Conservation (phyloP, 30 jellyfish, hydroid and myxozoan species). For the Cassiopea andromeda region DNA sequence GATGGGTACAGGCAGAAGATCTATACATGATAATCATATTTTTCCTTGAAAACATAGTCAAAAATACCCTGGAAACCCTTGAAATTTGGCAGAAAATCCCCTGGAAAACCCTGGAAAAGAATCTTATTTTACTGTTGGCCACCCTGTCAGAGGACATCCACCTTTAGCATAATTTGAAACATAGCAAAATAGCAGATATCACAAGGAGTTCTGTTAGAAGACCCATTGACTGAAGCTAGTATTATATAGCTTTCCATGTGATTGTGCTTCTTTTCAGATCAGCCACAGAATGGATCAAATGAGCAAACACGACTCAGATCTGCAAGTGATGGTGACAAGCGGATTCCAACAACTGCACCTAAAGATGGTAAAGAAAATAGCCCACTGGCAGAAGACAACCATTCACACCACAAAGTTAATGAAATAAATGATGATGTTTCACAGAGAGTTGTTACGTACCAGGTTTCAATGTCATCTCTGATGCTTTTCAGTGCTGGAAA, state of each 20-base stretch:
- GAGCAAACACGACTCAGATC: slow-evolving; percentile 35
- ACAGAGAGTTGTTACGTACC: slow-evolving; percentile 82
- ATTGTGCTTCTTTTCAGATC: slow-evolving; percentile 4
- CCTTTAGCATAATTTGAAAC: no score
- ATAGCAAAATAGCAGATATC: no score
- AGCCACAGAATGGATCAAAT: slow-evolving; percentile 20
- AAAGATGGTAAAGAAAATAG: slow-evolving; percentile 14
- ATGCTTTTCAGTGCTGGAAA: slow-evolving; percentile 89
- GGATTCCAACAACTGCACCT: slow-evolving; percentile 32
- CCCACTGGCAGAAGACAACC: slow-evolving; percentile 18
- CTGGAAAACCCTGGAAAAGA: no score
- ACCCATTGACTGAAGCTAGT: no score
- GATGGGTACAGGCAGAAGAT: no score
- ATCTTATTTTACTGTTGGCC: no score
- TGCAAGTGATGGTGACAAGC: slow-evolving; percentile 89
- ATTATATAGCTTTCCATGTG: neutral
- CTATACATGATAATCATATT: no score
- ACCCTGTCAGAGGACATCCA: no score
- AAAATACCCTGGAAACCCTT: no score
- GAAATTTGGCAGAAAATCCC: no score
- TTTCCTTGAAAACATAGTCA: no score
- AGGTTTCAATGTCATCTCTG: slow-evolving; percentile 80
- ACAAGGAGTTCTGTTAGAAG: no score
- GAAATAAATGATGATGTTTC: slow-evolving; percentile 74
- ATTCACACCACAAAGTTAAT: slow-evolving; percentile 20